Evolutionary conservation across 2,888 invertebrate genomes (phyloP).

Genomic region (Cybosia mesomella): DNA sequence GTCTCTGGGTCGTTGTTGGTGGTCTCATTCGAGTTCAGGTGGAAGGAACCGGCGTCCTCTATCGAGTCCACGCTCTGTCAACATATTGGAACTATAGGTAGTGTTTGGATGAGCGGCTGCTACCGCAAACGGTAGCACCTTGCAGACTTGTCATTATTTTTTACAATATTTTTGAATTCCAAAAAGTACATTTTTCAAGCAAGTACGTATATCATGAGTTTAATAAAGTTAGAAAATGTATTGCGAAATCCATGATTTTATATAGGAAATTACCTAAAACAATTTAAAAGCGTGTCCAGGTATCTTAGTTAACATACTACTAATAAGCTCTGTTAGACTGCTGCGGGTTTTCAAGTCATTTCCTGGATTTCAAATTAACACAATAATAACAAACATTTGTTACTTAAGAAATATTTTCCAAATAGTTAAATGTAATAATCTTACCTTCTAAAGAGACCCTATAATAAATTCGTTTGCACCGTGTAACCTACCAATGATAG

Average conservation of each 20-base stretch:
- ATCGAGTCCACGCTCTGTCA: constrained; percentile 94
- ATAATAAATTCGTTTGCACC: not conserved
- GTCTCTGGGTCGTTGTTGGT: constrained; percentile 90
- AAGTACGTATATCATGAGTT: too few relatives aligned
- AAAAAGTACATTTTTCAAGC: too few relatives aligned
- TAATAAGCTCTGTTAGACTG: not conserved
- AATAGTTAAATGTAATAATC: not conserved
- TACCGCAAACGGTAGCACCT: not conserved
- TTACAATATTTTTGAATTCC: too few relatives aligned
- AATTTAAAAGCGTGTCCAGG: not conserved
- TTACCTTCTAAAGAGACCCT: not conserved
- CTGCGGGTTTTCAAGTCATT: not conserved
- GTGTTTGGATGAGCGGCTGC: constrained; percentile 6
- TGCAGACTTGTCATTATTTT: not conserved
- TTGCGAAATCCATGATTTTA: not conserved
- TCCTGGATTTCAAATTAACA: not conserved
- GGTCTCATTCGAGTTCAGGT: constrained; percentile 91
- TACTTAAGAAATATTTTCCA: not conserved
- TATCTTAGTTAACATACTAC: not conserved
- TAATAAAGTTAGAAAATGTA: too few relatives aligned
- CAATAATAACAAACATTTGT: not conserved
- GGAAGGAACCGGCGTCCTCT: constrained; percentile 92
- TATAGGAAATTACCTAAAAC: not conserved
- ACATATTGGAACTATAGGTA: constrained; percentile 24
- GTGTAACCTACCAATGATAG: constrained; percentile 26